Base-by-base conservation (phyloP, 2,888 invertebrate species). In the Petrolisthes cinctipes region DNA sequence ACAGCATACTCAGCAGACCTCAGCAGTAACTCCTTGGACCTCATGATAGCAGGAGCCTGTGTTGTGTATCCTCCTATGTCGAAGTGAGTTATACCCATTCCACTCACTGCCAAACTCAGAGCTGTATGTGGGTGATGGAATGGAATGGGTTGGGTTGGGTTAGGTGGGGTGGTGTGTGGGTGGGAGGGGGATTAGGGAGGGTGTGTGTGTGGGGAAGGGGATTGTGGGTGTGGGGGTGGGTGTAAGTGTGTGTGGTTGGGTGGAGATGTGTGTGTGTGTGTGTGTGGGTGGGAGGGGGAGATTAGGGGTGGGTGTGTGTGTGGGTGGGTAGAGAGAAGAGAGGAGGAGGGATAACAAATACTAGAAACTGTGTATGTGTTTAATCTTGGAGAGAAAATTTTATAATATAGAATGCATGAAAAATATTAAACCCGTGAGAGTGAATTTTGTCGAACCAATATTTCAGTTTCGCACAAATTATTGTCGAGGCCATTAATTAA, bases 61-160 rank as follows among this genome's bases (percentile, higher is more conserved):
- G 91, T 91, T 1, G 91, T 92, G 87, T 91, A 92, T 5, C 92
- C 92, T 2, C 92, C 92, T 82, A 92, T 91, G 85, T 92, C 92
- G 87, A 91, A 91, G 81, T 92, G 92, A 37, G 89, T 91, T 6
- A 92, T 71, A 5, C 91, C 91, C 89, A 91, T 91, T 14, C 92
- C 92, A 78, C 91, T 91, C 87, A 92, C 78, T 6, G 89, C 91
- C 68, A 91, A 86, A 14, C 90, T 91, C 7, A 91, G 89, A 4
- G 91, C 91, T 91, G 86, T 17, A n/a, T n/a, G n/a, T n/a, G n/a
- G n/a, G n/a, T n/a, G n/a, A n/a, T n/a, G n/a, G n/a, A n/a, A n/a
- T n/a, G n/a, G n/a, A n/a, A n/a, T n/a, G n/a, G n/a, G n/a, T n/a
- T n/a, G n/a, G n/a, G n/a, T n/a, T 20, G 75, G 5, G n/a, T 11